Percentiles rank a stretch among this genome's conserved stretches.
Conservation (phyloP, 2,797 vertebrate genomes). For the Cyclopterus lumpus region DNA sequence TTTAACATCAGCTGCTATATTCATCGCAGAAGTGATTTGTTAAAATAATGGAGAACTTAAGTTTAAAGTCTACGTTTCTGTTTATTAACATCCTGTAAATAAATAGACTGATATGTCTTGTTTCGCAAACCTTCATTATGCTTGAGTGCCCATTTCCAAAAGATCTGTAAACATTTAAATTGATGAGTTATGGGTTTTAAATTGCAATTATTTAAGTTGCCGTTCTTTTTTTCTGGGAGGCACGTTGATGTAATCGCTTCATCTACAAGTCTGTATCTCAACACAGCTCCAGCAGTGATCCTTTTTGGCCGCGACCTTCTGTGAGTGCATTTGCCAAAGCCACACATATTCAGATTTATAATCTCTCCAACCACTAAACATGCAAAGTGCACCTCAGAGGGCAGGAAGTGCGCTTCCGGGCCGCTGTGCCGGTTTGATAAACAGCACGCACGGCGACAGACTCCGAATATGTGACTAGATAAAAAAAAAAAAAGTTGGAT, state of each 20-base stretch:
- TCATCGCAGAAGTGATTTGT: rapidly evolving
- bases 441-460: neutral
- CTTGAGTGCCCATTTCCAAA: neutral
- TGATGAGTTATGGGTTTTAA: neutral
- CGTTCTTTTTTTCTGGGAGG: neutral
- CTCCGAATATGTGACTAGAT: neutral
- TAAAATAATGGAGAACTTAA: neutral
- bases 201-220: neutral
- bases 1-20: neutral
- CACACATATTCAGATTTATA: neutral
- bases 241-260: neutral
- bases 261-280: neutral
- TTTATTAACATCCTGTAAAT: neutral
- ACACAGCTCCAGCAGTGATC: neutral
- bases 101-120: neutral
- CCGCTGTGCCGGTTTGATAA: constrained; percentile 13
- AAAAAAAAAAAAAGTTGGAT: neutral
- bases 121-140: neutral
- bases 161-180: neutral
- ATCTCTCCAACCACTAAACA: constrained; percentile 19
- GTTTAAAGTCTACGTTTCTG: no score
- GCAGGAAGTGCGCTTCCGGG: constrained; percentile 33
- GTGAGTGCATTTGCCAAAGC: constrained; percentile 2
- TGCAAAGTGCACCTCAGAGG: constrained; percentile 22
- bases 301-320: neutral